A percentile compares a stretch with the other conserved stretches of the same genome.
phyloP scores from a whole-genome alignment of 1,140 invertebrate genomes.

The Trachymyrmex septentrionalis region DNA sequence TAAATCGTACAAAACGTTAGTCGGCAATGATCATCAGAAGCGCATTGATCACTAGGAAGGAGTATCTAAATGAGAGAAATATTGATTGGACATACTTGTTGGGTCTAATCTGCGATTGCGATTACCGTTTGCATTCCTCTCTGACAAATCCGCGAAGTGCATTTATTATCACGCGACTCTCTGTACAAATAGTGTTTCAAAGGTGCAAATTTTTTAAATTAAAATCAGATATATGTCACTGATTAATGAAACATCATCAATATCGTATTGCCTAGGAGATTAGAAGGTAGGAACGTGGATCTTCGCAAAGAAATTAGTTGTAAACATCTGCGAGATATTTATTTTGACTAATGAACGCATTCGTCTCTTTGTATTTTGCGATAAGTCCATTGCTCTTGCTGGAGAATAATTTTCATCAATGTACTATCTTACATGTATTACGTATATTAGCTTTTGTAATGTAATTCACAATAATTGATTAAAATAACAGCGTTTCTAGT shows the following conservation, averaged over 20 bases:
- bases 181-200: constrained; percentile 15
- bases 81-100: constrained; percentile 40
- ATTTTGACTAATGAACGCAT: not conserved
- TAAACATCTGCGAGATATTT: not conserved
- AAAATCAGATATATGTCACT: constrained; percentile 28
- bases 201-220: constrained; percentile 13
- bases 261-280: constrained; percentile 43
- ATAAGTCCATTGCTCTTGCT: not conserved
- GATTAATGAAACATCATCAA: constrained; percentile 55
- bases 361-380: not conserved
- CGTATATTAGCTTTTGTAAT: not conserved
- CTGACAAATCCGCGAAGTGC: constrained; percentile 51
- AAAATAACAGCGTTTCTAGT: not conserved
- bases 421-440: not conserved
- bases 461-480: not conserved
- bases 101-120: constrained; percentile 50
- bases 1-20: constrained; percentile 31
- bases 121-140: constrained; percentile 43
- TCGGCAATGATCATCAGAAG: constrained; percentile 23
- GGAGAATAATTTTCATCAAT: not conserved
- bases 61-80: constrained; percentile 47
- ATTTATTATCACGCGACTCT: constrained; percentile 34
- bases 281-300: constrained; percentile 3
- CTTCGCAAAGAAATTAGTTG: constrained; percentile 9
- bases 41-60: constrained; percentile 41